A percentile compares a stretch with the other conserved stretches of the same genome.
Conservation (phyloP, 2,888 invertebrate species). For the Volucella zonaria region DNA sequence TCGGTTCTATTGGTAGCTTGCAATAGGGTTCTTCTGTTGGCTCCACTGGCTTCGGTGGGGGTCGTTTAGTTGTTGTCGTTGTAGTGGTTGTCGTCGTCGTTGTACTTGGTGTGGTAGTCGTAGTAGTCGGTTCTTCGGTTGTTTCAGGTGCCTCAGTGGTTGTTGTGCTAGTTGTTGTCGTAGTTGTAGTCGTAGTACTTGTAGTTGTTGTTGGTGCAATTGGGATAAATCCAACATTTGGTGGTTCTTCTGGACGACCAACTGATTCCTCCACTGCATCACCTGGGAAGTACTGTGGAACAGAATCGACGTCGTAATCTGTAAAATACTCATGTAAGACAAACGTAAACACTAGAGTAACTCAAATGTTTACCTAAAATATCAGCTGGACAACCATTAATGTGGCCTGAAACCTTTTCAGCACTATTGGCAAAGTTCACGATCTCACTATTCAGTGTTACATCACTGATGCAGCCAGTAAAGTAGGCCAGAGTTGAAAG, state of each 20-base stretch:
- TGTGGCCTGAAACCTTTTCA: constrained; percentile 84
- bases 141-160: constrained; percentile 74
- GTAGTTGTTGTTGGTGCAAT: constrained; percentile 81
- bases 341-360: background rate
- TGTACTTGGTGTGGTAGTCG: constrained; percentile 76
- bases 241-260: background rate
- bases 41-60: constrained; percentile 54
- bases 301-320: constrained; percentile 79
- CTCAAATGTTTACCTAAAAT: constrained; percentile 76
- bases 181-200: constrained; percentile 79
- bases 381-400: constrained; percentile 85
- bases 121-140: constrained; percentile 63
- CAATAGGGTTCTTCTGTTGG: constrained; percentile 79
- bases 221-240: constrained; percentile 75
- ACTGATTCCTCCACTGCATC: constrained; percentile 75
- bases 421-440: constrained; percentile 90
- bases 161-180: constrained; percentile 78
- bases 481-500: constrained; percentile 87
- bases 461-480: constrained; percentile 96
- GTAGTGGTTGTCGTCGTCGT: constrained; percentile 78
- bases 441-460: constrained; percentile 92
- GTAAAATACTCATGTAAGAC: background rate
- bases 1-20: constrained; percentile 80
- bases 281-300: constrained; percentile 79
- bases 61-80: constrained; percentile 74